Percentiles rank a stretch among this genome's conserved stretches.
Conservation (phyloP, 2,113 vertebrate species). For the Phalacrocorax carbo region DNA sequence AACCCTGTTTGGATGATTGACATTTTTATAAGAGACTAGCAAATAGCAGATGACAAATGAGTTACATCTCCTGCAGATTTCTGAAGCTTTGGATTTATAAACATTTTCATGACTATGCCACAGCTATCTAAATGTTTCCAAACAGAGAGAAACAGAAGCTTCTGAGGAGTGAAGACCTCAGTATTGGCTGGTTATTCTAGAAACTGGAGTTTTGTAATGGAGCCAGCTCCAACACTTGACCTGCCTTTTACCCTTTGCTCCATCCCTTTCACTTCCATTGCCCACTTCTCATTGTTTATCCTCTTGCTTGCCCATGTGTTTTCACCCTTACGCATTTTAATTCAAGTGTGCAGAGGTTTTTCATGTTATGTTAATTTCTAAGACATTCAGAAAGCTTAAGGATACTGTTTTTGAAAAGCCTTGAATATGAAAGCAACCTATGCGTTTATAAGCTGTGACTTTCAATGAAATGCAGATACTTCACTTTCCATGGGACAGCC, state of each 20-base stretch:
- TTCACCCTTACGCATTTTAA: not conserved
- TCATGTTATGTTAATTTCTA: not conserved
- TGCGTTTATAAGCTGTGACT: not conserved
- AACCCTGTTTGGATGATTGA: slow-evolving; percentile 24
- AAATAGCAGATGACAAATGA: slow-evolving; percentile 52
- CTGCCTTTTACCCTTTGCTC: not conserved
- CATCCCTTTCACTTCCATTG: not conserved
- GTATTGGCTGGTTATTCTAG: not conserved
- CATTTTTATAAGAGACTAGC: slow-evolving; percentile 5
- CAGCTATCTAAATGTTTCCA: slow-evolving; percentile 12
- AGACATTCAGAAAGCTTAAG: not conserved
- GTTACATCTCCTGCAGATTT: slow-evolving; percentile 9
- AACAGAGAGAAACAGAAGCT: not conserved
- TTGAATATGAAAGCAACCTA: not conserved
- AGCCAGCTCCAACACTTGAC: not conserved
- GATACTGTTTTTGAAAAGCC: not conserved
- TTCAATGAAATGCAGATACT: not conserved
- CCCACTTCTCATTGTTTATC: not conserved
- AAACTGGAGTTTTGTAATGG: not conserved
- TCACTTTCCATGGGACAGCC: not conserved
- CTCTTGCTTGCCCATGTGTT: not conserved
- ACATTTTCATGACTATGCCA: not conserved
- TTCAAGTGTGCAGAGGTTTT: not conserved
- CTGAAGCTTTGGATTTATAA: slow-evolving; percentile 13
- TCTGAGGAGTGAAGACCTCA: not conserved